Evolutionary conservation across 53 echinoderm and acorn worm species (phyloP).

Genomic region (Glandiceps talaboti): DNA sequence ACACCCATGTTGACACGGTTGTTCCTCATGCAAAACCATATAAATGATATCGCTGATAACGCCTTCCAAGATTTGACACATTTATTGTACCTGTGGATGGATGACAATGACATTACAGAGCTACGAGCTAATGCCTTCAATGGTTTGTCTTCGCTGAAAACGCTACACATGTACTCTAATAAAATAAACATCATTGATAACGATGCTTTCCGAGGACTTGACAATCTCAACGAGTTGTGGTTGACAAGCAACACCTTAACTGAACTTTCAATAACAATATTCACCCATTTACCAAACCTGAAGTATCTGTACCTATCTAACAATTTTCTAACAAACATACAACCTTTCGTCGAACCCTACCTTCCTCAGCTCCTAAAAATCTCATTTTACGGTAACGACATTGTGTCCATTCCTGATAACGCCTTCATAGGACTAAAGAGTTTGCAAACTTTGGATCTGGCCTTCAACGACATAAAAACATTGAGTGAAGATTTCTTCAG

Average conservation of each 20-base stretch:
- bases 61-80: background rate
- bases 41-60: no score
- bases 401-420: background rate
- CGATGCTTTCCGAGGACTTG: slow-evolving; percentile 42
- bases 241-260: slow-evolving; percentile 71
- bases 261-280: slow-evolving; percentile 50
- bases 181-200: slow-evolving; percentile 30
- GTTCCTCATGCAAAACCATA: no score
- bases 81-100: background rate
- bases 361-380: slow-evolving; percentile 50
- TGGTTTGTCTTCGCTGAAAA: slow-evolving; percentile 29
- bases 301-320: slow-evolving; percentile 55
- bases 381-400: background rate
- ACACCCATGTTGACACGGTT: no score
- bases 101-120: background rate
- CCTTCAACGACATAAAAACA: background rate
- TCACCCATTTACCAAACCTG: slow-evolving; percentile 34
- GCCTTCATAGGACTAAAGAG: background rate
- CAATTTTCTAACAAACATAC: slow-evolving; percentile 47
- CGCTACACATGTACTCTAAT: slow-evolving; percentile 68
- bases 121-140: background rate
- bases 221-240: slow-evolving; percentile 51
- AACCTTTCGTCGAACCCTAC: slow-evolving; percentile 18
- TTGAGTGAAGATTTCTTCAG: no score
- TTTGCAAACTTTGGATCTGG: background rate